phyloP scores from a whole-genome alignment of 2,888 invertebrate species.

The Caenorhabditis sp. region DNA sequence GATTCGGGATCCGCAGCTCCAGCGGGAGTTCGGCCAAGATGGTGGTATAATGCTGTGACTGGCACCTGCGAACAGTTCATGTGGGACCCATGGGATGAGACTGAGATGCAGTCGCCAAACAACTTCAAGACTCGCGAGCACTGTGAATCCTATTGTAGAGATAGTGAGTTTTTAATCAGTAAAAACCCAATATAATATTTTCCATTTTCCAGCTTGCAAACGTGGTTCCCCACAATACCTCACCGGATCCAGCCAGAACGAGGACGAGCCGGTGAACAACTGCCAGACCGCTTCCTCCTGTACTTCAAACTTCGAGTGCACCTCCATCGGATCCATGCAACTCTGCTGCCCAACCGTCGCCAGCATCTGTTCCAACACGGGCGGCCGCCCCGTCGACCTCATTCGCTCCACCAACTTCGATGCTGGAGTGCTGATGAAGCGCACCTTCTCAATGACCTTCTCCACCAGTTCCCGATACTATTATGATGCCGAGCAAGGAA shows the following conservation, averaged over 20 bases:
- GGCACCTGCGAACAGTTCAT: constrained; percentile 82
- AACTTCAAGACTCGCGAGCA: constrained; percentile 83
- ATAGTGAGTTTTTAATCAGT: constrained; percentile 73
- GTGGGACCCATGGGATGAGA: constrained; percentile 83
- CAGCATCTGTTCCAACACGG: constrained; percentile 76
- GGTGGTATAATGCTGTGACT: constrained; percentile 82
- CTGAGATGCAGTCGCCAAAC: constrained; percentile 82
- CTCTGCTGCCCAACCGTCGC: constrained; percentile 81
- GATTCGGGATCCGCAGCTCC: constrained; percentile 81
- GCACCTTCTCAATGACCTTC: constrained; percentile 77
- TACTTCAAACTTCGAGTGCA: constrained; percentile 81
- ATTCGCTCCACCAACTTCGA: constrained; percentile 79
- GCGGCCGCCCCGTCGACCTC: constrained; percentile 76
- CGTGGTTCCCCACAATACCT: constrained; percentile 82
- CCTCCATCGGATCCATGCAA: constrained; percentile 81
- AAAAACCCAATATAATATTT: not conserved
- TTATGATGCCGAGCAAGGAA: constrained; percentile 81
- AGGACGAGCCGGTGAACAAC: constrained; percentile 81
- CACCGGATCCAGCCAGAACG: constrained; percentile 76
- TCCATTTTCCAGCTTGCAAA: constrained; percentile 76
- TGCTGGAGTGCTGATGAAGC: constrained; percentile 78
- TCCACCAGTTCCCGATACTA: constrained; percentile 79
- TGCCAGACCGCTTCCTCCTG: constrained; percentile 81
- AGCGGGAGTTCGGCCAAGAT: constrained; percentile 80
- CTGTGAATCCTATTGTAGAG: constrained; percentile 82